Evolutionary conservation across 2,888 invertebrate genomes (phyloP).

Genomic region (Callosobruchus maculatus): DNA sequence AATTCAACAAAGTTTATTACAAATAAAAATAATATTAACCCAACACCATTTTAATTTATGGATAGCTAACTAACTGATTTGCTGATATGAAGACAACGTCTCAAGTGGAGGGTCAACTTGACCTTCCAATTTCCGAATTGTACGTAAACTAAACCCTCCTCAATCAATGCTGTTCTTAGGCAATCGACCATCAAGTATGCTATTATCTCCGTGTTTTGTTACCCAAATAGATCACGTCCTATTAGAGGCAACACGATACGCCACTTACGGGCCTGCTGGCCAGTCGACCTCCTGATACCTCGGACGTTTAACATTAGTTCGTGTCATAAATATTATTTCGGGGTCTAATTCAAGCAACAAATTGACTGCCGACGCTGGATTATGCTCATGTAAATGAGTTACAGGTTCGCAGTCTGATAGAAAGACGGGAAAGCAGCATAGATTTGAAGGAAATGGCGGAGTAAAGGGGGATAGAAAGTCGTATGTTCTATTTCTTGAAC

Average conservation of each 20-base stretch:
- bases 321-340: conserved; percentile 29
- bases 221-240: conserved; percentile 23
- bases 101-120: too few species aligned
- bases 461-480: too few species aligned
- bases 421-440: neutral
- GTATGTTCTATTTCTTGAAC: too few species aligned
- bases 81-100: too few species aligned
- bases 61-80: too few species aligned
- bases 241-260: conserved; percentile 32
- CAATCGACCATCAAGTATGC: neutral
- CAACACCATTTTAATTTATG: too few species aligned
- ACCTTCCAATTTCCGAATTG: neutral
- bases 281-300: conserved; percentile 24
- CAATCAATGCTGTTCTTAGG: neutral
- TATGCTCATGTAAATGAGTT: conserved; percentile 31
- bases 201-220: neutral
- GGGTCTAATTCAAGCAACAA: conserved; percentile 27
- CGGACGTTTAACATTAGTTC: conserved; percentile 29
- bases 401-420: conserved; percentile 9
- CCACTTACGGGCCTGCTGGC: conserved; percentile 29
- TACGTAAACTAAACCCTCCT: neutral
- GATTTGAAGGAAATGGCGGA: too few species aligned
- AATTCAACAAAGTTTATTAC: too few species aligned
- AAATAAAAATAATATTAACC: too few species aligned
- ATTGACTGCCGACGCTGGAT: conserved; percentile 29